These are phyloP conservation scores for Suricata suricatta DNA, from an alignment of 2,113 vertebrate species.

Conservation along the genomic window DNA sequence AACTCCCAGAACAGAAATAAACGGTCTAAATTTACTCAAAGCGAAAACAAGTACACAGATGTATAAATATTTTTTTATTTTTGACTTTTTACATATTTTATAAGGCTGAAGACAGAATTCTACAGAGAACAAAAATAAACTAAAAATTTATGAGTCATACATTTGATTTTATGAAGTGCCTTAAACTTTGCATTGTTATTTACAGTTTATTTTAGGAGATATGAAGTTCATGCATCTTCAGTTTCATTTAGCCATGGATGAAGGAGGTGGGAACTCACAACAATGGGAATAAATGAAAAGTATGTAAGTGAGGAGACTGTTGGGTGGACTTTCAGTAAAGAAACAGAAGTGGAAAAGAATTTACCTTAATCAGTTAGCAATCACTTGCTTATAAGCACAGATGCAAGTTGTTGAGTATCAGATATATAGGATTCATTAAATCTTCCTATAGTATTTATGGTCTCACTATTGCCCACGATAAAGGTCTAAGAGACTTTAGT, in stretches of 20 bases:
- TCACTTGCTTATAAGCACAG: neutral
- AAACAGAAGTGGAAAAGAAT: neutral
- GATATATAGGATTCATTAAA: neutral
- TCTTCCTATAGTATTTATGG: neutral
- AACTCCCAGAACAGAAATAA: conserved; percentile 46
- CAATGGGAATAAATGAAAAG: neutral
- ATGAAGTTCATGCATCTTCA: neutral
- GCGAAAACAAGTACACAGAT: conserved; percentile 43
- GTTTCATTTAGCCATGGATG: neutral
- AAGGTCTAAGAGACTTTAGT: neutral
- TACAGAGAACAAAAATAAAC: conserved; percentile 42
- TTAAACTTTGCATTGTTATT: conserved; percentile 39
- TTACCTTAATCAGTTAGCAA: neutral
- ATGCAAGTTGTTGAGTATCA: neutral
- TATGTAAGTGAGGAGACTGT: neutral
- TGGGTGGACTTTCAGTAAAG: neutral
- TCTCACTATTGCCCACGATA: neutral
- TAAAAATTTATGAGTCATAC: conserved; percentile 30
- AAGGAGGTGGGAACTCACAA: neutral
- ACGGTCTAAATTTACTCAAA: conserved; percentile 44
- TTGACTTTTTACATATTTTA: conserved; percentile 38
- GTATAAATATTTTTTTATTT: conserved; percentile 38
- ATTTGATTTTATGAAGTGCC: conserved; percentile 37
- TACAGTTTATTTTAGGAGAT: conserved; percentile 35
- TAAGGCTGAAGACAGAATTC: conserved; percentile 18